Evolutionary conservation across 2,888 invertebrate species (phyloP).

Genomic region (Xestobium rufovillosum): DNA sequence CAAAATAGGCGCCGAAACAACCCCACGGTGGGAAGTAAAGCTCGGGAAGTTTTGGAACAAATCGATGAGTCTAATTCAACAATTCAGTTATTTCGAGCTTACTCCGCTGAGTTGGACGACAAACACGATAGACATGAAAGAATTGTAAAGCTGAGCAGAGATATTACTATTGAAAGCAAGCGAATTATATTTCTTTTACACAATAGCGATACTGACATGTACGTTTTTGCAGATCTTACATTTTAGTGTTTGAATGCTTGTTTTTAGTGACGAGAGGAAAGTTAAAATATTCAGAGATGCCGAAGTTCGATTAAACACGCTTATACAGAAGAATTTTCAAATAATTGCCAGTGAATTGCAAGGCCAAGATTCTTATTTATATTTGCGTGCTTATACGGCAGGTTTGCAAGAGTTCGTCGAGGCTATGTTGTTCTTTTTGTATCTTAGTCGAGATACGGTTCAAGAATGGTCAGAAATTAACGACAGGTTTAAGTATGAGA

Average conservation of each 20-base stretch:
- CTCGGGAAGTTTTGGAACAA: conserved; percentile 41
- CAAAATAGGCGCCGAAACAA: too few relatives aligned
- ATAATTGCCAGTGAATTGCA: conserved; percentile 68
- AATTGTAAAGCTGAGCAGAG: conserved; percentile 72
- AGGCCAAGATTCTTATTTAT: conserved; percentile 63
- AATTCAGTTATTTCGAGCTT: conserved; percentile 56
- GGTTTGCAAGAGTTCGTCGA: conserved; percentile 80
- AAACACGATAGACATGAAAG: conserved; percentile 80
- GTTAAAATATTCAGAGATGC: conserved; percentile 55
- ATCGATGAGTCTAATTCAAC: conserved; percentile 48
- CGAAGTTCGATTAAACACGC: conserved; percentile 54
- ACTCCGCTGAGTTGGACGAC: conserved; percentile 58
- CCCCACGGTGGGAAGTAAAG: conserved; percentile 41
- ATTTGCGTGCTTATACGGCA: conserved; percentile 56
- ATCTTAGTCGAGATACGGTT: conserved; percentile 53
- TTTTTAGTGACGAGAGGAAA: conserved; percentile 38
- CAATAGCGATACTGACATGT: conserved; percentile 50
- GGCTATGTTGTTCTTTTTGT: conserved; percentile 71
- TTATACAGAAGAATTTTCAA: conserved; percentile 54
- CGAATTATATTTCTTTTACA: conserved; percentile 81
- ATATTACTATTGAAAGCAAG: conserved; percentile 86
- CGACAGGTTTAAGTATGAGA: conserved; percentile 29
- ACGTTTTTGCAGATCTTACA: conserved; percentile 19
- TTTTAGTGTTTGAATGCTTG: neutral
- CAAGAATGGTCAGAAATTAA: conserved; percentile 47